These are phyloP conservation scores for Psittacara wagleri DNA, from an alignment of 2,113 vertebrate species.

Conservation along the genomic window DNA sequence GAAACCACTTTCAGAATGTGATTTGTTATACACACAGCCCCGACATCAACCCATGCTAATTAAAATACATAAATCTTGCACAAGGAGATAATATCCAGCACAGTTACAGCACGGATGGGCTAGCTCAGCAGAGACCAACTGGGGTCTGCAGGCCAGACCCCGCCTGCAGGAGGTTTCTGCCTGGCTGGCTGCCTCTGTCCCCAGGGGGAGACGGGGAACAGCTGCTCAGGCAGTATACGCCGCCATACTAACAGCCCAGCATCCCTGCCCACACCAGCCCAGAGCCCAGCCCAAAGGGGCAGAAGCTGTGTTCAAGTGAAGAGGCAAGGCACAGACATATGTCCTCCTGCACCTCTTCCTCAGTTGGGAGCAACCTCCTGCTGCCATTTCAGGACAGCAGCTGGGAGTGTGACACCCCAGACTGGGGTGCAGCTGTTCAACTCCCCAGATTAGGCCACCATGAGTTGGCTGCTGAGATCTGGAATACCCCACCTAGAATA, in stretches of 20 bases:
- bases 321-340: accelerated
- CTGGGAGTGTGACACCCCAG: background rate
- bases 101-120: background rate
- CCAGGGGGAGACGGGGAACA: background rate
- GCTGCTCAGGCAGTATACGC: accelerated
- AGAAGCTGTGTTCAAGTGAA: background rate
- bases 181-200: background rate
- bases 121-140: background rate
- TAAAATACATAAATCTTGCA: background rate
- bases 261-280: background rate
- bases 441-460: background rate
- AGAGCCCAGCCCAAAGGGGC: background rate
- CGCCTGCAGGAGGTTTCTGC: background rate
- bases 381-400: background rate
- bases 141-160: background rate
- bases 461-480: accelerated
- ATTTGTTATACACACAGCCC: background rate
- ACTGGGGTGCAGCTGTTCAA: background rate
- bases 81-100: background rate
- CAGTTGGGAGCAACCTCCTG: background rate
- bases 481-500: background rate
- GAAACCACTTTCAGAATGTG: background rate
- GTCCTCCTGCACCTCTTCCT: background rate
- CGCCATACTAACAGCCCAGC: accelerated
- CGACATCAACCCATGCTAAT: background rate